Evolutionary conservation across 2,888 invertebrate species (phyloP).

Genomic region (Taenaris catops): DNA sequence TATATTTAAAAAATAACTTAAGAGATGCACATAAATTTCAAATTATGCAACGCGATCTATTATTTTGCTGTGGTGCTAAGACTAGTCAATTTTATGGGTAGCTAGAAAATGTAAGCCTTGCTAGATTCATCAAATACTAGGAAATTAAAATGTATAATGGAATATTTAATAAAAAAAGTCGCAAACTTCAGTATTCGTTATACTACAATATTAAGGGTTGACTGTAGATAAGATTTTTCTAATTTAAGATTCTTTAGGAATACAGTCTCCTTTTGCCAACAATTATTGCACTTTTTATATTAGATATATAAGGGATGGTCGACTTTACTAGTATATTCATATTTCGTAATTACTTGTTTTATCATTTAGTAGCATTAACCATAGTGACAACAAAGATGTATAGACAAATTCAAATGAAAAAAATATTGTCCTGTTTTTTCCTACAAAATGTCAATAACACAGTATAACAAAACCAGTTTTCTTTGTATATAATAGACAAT

Average conservation of each 20-base stretch:
- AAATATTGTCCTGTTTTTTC: too few species aligned
- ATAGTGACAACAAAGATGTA: too few species aligned
- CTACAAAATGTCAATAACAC: too few species aligned
- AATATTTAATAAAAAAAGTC: not conserved
- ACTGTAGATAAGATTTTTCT: slow-evolving; percentile 4
- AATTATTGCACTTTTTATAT: slow-evolving; percentile 4
- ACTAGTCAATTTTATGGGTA: slow-evolving; percentile 27
- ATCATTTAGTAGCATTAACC: too few species aligned
- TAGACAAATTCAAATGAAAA: too few species aligned
- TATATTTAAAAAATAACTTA: not conserved
- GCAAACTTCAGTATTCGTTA: not conserved
- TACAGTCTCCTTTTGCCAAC: slow-evolving; percentile 12
- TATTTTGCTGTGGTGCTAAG: slow-evolving; percentile 51
- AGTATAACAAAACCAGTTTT: too few species aligned
- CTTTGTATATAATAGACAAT: too few species aligned
- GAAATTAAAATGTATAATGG: slow-evolving; percentile 1
- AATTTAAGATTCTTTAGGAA: slow-evolving; percentile 5
- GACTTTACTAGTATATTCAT: too few species aligned
- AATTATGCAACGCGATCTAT: slow-evolving; percentile 20
- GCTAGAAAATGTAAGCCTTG: slow-evolving; percentile 8
- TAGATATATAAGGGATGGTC: too few species aligned
- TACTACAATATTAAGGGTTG: slow-evolving; percentile 2
- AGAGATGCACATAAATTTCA: slow-evolving; percentile 13
- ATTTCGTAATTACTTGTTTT: too few species aligned
- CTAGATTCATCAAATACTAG: slow-evolving; percentile 8